Evolutionary conservation across 1,140 invertebrate genomes (phyloP), one percentile per base, ranked within the genome.

Genomic region (Drosophila rufa): DNA sequence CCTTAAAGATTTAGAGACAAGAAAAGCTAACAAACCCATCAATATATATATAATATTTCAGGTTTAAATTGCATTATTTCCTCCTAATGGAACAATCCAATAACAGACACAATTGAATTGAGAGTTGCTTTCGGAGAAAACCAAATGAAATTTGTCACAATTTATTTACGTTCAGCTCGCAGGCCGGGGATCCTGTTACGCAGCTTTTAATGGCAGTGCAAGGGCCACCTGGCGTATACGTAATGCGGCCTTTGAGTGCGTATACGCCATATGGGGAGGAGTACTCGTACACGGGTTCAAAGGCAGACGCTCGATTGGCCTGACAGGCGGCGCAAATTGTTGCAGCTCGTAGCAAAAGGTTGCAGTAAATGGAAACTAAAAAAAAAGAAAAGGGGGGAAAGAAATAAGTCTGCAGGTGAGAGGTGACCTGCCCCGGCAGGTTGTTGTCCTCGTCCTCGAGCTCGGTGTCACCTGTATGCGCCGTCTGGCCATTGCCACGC

Each of bases 401-500:
- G 36, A 4, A 14, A 7, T 6, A 9, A 36, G 19, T 22, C 30
- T 22, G 45, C 45, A 12, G 27, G 27, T 33, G 56, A 12, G 42
- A 68, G 64, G 67, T 68, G 67, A 56, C 15, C 40, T 53, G 67
- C 60, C 67, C 33, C 60, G 65, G 60, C 76, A 87, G 83, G 83
- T 87, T 87, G 84, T 87, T 87, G 83, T 87, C 83, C 83, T 77
- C 67, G 62, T 50, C 61, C 61, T 56, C 61, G 48, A n/a, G 15
- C 40, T 9, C 8, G 43, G 25, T 62, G 77, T 67, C 80, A 82
- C 74, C 58, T 58, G 75, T 60, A 40, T 51, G 48, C 8, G 43
- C 27, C 30, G 59, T 64, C 71, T 62, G 61, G 65, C 62, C 69
- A 65, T 33, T 57, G 69, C 70, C 82, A 71, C 68, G 61, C 82